Conservation (phyloP, 2,888 invertebrate species). For the Cheilosia vulpina region DNA sequence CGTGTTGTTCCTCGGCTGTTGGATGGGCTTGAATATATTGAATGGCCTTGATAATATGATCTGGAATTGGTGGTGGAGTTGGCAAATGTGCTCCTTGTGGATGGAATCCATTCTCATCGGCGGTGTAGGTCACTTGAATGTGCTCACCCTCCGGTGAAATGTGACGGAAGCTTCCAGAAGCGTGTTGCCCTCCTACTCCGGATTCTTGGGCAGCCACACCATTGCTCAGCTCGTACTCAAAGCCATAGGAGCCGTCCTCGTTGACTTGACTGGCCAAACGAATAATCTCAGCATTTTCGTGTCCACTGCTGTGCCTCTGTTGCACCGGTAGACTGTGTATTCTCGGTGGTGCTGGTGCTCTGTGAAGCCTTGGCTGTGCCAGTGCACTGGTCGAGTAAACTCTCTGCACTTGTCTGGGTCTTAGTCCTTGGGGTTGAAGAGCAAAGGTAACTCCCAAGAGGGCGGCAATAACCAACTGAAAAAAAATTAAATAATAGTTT, state of each 20-base stretch:
- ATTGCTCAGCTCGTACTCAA: conserved; percentile 85
- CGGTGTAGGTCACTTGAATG: conserved; percentile 77
- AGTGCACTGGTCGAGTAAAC: too few relatives aligned
- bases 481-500: background rate
- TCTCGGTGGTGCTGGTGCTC: too few relatives aligned
- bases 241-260: conserved; percentile 83
- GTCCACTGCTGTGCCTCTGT: background rate
- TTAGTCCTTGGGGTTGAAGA: background rate
- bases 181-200: conserved; percentile 85
- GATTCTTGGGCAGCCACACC: conserved; percentile 85
- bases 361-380: too few relatives aligned
- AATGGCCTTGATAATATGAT: conserved; percentile 78
- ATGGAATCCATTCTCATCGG: conserved; percentile 81
- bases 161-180: conserved; percentile 78
- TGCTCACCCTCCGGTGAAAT: conserved; percentile 80
- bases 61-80: conserved; percentile 81
- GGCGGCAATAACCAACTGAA: conserved; percentile 67
- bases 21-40: conserved; percentile 81
- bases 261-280: conserved; percentile 72
- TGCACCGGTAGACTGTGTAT: background rate
- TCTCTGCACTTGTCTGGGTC: background rate
- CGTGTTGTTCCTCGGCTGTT: conserved; percentile 79
- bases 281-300: conserved; percentile 39
- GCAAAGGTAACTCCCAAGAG: conserved; percentile 75
- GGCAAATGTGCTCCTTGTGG: conserved; percentile 79